These are phyloP conservation scores for Phoxinus phoxinus DNA, from an alignment of 2,113 vertebrate species.

Conservation along the genomic window DNA sequence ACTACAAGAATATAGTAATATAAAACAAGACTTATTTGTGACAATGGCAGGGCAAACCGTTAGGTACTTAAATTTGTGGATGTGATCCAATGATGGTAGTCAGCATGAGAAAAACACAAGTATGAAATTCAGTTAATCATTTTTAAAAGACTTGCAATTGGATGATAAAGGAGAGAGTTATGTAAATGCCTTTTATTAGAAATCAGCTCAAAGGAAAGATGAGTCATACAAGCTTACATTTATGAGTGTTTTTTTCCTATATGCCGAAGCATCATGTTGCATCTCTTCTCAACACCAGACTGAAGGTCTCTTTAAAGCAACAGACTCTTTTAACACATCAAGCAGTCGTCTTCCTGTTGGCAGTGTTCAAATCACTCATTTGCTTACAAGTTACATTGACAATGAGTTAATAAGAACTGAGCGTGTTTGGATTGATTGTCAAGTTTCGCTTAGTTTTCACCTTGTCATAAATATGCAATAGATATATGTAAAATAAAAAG, in stretches of 20 bases:
- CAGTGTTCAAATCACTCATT: not conserved
- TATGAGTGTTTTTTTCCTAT: not conserved
- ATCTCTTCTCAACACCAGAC: conserved; percentile 2
- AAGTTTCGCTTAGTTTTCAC: not conserved
- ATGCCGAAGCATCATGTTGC: not conserved
- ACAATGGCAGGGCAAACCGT: not conserved
- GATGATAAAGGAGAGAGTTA: conserved; percentile 36
- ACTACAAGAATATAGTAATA: too few species aligned
- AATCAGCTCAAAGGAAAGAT: conserved; percentile 42
- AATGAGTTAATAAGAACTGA: not conserved
- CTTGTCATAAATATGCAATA: not conserved
- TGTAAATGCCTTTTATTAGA: conserved; percentile 52
- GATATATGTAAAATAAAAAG: not conserved
- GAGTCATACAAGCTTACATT: conserved; percentile 50
- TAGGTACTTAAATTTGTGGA: not conserved
- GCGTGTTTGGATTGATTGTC: not conserved
- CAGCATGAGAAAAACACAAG: not conserved
- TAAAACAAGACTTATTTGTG: not conserved
- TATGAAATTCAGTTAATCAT: conserved; percentile 14
- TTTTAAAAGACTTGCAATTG: conserved; percentile 1
- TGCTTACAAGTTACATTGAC: not conserved
- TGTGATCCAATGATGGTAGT: not conserved
- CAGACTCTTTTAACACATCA: conserved; percentile 23
- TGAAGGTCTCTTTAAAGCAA: conserved; percentile 17
- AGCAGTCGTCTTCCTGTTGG: conserved; percentile 3